Evolutionary conservation across 2,797 vertebrate genomes (phyloP).

Genomic region (Luscinia luscinia): DNA sequence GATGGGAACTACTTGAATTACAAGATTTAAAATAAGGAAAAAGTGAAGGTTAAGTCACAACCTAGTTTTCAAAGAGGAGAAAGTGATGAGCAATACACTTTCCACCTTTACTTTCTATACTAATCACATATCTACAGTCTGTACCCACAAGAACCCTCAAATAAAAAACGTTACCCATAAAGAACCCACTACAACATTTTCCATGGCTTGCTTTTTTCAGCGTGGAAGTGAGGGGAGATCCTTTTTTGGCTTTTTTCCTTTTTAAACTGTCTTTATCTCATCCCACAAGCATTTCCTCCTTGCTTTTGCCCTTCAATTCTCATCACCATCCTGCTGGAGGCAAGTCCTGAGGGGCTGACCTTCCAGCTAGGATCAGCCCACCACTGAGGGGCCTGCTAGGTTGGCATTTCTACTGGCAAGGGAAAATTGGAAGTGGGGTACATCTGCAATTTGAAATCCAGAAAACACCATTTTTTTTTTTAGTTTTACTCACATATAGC

Average conservation of each 20-base stretch:
- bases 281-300: background rate
- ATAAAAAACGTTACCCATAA: background rate
- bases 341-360: background rate
- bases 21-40: background rate
- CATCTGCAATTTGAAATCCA: background rate
- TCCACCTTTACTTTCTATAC: background rate
- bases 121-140: background rate
- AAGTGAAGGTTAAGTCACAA: background rate
- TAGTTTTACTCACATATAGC: background rate
- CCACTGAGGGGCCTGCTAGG: background rate
- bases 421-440: background rate
- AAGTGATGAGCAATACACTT: background rate
- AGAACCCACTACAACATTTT: background rate
- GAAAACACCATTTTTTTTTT: background rate
- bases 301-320: background rate
- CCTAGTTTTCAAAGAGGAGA: background rate
- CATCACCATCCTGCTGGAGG: background rate
- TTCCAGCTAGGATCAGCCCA: background rate
- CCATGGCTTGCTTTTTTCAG: background rate
- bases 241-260: background rate
- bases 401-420: background rate
- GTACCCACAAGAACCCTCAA: background rate
- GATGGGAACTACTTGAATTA: background rate
- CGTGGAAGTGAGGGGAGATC: background rate
- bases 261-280: background rate